phyloP scores from a whole-genome alignment of 2,113 vertebrate species.

The Ciconia boyciana region DNA sequence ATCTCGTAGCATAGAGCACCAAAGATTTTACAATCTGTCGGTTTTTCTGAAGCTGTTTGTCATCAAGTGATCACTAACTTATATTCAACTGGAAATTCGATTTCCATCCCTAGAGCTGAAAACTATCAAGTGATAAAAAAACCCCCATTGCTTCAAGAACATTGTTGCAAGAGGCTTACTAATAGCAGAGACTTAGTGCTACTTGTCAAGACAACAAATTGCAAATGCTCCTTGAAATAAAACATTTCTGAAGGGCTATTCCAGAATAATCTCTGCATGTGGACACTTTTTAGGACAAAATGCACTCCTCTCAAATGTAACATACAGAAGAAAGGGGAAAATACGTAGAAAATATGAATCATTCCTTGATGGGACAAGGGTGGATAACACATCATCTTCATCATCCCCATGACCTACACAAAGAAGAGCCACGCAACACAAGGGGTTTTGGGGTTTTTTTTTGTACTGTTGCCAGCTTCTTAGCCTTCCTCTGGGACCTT shows the following conservation, averaged over 20 bases:
- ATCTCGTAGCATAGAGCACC: neutral
- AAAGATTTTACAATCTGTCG: neutral
- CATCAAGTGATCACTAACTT: neutral
- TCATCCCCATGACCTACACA: neutral
- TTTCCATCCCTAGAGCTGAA: neutral
- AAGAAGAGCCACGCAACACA: neutral
- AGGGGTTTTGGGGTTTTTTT: neutral
- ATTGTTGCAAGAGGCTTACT: fast-evolving
- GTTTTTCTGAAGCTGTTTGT: neutral
- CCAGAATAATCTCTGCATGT: neutral
- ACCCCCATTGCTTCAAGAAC: neutral
- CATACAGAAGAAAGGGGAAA: neutral
- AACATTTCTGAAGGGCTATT: neutral
- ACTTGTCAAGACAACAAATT: neutral
- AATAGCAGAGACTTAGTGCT: neutral
- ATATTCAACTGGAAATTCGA: neutral
- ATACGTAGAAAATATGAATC: neutral
- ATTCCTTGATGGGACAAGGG: neutral
- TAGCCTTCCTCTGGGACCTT: neutral
- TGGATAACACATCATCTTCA: neutral
- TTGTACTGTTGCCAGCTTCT: neutral
- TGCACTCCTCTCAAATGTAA: neutral
- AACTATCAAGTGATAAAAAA: neutral
- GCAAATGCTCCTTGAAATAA: neutral
- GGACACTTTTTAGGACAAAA: neutral